Percentiles rank a stretch among this genome's conserved stretches.
These are phyloP conservation scores for Ophonus ardosiacus DNA, from an alignment of 2,888 invertebrate genomes.

Conservation along the genomic window DNA sequence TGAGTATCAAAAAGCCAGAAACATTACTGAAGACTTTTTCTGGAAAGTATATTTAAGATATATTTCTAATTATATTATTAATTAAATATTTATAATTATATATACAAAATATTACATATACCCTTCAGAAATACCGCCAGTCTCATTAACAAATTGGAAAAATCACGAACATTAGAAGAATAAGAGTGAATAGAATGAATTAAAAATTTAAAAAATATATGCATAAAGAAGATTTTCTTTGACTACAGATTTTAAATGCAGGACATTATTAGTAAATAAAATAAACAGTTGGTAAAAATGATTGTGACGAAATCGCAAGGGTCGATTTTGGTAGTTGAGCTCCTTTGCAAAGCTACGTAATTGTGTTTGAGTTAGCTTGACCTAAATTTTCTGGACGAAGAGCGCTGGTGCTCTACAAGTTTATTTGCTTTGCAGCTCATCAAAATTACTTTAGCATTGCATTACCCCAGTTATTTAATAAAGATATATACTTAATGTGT, in stretches of 20 bases:
- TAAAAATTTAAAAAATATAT: too few relatives aligned
- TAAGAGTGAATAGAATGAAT: too few relatives aligned
- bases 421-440: slow-evolving; percentile 59
- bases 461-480: slow-evolving; percentile 59
- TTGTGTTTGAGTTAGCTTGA: slow-evolving; percentile 62
- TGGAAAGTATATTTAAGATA: too few relatives aligned
- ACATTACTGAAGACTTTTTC: too few relatives aligned
- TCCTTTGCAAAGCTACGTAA: slow-evolving; percentile 32
- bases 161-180: too few relatives aligned
- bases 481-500: slow-evolving; percentile 57
- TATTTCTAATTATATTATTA: too few relatives aligned
- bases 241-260: background rate
- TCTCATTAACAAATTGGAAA: too few relatives aligned
- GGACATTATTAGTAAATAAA: background rate
- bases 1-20: too few relatives aligned
- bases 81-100: too few relatives aligned
- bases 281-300: background rate
- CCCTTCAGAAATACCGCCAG: too few relatives aligned
- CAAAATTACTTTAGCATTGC: slow-evolving; percentile 59
- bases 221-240: background rate
- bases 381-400: slow-evolving; percentile 59
- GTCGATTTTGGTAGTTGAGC: background rate
- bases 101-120: too few relatives aligned
- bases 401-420: slow-evolving; percentile 48
- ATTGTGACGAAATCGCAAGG: background rate